Percentiles rank a stretch among this genome's conserved stretches.
Evolutionary conservation across 2,113 vertebrate species (phyloP).

Genomic region (Papio anubis): DNA sequence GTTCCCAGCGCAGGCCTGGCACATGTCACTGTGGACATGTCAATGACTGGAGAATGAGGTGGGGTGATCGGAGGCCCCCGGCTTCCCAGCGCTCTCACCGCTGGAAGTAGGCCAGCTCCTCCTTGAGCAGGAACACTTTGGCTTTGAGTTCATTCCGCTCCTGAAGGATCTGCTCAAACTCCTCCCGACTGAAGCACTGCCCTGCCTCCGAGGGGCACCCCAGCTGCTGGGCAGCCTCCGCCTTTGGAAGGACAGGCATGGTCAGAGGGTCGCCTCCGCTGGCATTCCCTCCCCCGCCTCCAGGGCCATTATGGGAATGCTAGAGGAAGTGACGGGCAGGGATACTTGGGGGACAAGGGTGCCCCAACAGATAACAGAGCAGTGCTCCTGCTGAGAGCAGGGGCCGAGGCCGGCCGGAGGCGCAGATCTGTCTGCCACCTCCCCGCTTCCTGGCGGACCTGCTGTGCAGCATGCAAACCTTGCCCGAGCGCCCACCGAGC

Average conservation of each 20-base stretch:
- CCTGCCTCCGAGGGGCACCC: not conserved
- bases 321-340: not conserved
- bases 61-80: not conserved
- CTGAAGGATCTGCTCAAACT: constrained; percentile 93
- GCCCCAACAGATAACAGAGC: not conserved
- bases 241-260: not conserved
- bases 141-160: constrained; percentile 97
- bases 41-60: not conserved
- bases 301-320: not conserved
- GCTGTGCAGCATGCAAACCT: not conserved
- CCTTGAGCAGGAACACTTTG: constrained; percentile 95
- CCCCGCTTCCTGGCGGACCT: not conserved
- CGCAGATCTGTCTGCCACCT: not conserved
- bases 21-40: not conserved
- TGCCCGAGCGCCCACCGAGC: not conserved
- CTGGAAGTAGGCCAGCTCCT: constrained; percentile 95
- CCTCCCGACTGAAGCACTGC: constrained; percentile 90
- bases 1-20: not conserved
- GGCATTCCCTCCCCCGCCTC: not conserved
- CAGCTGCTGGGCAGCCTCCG: not conserved
- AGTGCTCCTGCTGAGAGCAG: not conserved
- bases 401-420: not conserved
- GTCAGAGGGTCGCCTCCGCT: not conserved
- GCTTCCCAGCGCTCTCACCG: constrained; percentile 82
- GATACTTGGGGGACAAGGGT: not conserved